phyloP scores from a whole-genome alignment of 2,797 vertebrate genomes.

The Novumbra hubbsi region DNA sequence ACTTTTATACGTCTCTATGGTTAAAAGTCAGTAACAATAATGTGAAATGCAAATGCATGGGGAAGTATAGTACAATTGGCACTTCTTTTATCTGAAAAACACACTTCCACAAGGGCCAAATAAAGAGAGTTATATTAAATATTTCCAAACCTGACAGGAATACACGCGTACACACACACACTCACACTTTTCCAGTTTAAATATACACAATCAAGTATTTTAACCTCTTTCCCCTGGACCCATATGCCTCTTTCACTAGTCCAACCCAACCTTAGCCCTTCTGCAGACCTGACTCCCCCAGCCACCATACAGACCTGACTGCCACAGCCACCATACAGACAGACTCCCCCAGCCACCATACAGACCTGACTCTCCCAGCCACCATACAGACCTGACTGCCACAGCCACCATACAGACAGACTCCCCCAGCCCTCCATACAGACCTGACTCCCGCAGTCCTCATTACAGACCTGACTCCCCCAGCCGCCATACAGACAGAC shows the following conservation, averaged over 20 bases:
- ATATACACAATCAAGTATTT: too few species aligned
- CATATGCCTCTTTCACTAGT: too few species aligned
- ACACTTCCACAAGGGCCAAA: background rate
- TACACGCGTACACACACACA: slow-evolving; percentile 15
- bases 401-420: slow-evolving; percentile 52
- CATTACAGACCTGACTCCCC: slow-evolving; percentile 55
- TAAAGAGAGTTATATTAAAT: background rate
- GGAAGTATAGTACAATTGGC: background rate
- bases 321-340: too few species aligned
- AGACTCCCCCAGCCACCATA: background rate
- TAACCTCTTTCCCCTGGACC: too few species aligned
- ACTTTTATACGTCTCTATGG: slow-evolving; percentile 54
- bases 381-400: slow-evolving; percentile 40
- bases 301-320: too few species aligned
- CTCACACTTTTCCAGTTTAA: slow-evolving; percentile 45
- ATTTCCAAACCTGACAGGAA: slow-evolving; percentile 66
- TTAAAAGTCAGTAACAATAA: slow-evolving; percentile 54
- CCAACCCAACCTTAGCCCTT: too few species aligned
- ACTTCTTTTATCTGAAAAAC: background rate
- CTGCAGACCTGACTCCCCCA: slow-evolving; percentile 25
- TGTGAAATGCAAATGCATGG: background rate
- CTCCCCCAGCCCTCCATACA: slow-evolving; percentile 33
- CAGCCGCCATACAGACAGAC: slow-evolving; percentile 48
- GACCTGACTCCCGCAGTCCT: too few species aligned
- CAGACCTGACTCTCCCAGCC: slow-evolving; percentile 24